A percentile compares a stretch with the other conserved stretches of the same genome.
These are phyloP conservation scores for Diogma glabrata DNA, from an alignment of 2,888 invertebrate genomes.

Conservation along the genomic window DNA sequence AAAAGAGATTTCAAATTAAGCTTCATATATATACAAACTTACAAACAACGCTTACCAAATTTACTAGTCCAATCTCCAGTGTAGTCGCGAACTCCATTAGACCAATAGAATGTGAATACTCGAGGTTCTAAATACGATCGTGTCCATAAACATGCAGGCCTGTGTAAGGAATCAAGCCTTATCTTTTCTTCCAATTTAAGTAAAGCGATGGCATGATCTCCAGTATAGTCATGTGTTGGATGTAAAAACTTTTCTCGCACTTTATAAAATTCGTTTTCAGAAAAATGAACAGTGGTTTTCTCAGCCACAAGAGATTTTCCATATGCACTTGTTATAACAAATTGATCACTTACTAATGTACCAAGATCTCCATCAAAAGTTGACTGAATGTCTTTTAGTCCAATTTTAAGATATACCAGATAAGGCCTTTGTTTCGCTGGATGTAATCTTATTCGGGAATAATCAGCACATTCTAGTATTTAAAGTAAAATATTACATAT, in stretches of 20 bases:
- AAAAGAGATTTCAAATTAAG: too few relatives aligned
- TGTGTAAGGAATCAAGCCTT: background rate
- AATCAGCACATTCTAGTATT: conserved; percentile 6
- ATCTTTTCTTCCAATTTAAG: background rate
- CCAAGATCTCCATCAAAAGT: background rate
- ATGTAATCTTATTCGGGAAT: background rate
- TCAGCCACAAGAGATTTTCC: background rate
- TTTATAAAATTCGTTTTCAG: background rate
- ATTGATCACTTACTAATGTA: conserved; percentile 1
- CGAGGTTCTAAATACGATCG: too few relatives aligned
- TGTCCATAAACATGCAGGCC: conserved; percentile 2
- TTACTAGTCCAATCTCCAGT: too few relatives aligned
- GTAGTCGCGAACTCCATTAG: too few relatives aligned
- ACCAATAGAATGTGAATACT: conserved; percentile 2
- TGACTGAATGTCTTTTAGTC: background rate
- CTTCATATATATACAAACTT: too few relatives aligned
- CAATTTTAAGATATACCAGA: conserved; percentile 1
- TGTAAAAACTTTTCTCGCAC: background rate
- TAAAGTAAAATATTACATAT: too few relatives aligned
- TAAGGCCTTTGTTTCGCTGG: background rate
- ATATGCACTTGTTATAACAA: conserved; percentile 2
- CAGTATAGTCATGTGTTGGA: conserved; percentile 1
- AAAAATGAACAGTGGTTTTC: conserved; percentile 1
- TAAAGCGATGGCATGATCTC: background rate
- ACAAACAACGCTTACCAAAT: too few relatives aligned